Base-by-base conservation (phyloP, 2,797 vertebrate species). In the Arrhamphus sclerolepis region DNA sequence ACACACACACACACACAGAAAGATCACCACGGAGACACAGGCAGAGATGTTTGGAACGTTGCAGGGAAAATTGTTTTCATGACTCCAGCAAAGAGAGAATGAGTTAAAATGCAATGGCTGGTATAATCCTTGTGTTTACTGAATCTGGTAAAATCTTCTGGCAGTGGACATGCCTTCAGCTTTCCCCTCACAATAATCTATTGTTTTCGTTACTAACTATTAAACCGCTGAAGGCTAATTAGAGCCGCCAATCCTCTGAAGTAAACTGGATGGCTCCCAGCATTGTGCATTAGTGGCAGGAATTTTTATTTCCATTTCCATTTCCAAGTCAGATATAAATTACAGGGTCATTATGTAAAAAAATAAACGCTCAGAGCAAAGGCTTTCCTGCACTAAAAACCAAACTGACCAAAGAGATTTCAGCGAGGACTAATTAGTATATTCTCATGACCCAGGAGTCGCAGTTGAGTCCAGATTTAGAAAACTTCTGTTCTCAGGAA, bases 171-270 rank as follows among this genome's bases (percentile, higher is more conserved):
- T 50, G 67, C 47, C 41, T 6, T 43, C 39, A 26, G 14, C 57
- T 43, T 47, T 24, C 29, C 22, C 19, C 21, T 59, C 38, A n/a
- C 26, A 42, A 56, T 52, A 29, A 47, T 52, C n/a, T 7, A 2
- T 16, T 61, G 56, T 10, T 28, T 18, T 51, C 39, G 67, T 62
- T 59, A 60, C 29, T 28, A 16, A 17, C 28, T 19, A 28, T 61
- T 17, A 50, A 46, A 9, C n/a, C n/a, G 6, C 7, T 19, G 0
- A 1, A 5, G 31, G 26, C 50, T 41, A 58, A 63, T 76, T 56
- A 66, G n/a, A 71, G 61, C 52, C 6, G 40, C 38, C 43, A 22
- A 50, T 53, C 1, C 40, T 63, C 20, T 67, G 31, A 67, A 56
- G 61, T 24, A 47, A 63, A 22, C 17, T 31, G 28, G 56, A 53